Evolutionary conservation across 1,140 invertebrate species (phyloP), one percentile per base, ranked within the genome.

Genomic region (Drosophila saltans): DNA sequence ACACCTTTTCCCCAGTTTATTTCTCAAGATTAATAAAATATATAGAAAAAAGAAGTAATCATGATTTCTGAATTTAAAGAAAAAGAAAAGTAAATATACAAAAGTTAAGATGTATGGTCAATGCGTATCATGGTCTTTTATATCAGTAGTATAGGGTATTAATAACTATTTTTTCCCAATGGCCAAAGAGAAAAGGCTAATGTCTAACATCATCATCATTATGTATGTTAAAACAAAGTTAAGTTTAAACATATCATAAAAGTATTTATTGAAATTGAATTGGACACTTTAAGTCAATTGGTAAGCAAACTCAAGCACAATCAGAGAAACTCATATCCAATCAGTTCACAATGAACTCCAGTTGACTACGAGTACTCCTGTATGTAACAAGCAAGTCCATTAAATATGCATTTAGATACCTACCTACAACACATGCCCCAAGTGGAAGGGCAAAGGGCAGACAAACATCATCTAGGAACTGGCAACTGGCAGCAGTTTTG

Each of bases 281-380:
- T 41, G 64, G 48, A 28, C 58, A 59, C 72, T 75, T 61, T 39
- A 60, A 28, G 40, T 24, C 59, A 65, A 66, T 69, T 24, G 6
- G 33, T 56, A 58, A 33, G 59, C 58, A 24, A 52, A 52, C 21
- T 8, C 36, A 48, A 36, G 72, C 60, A 69, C 70, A 75, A 88
- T 88, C 75, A 79, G 69, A 56, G 41, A 66, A 73, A 40, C 80
- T 88, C 82, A 69, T 61, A 80, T 81, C 80, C 83, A 86, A 86
- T 86, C 83, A 88, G 68, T 43, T 68, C 43, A 60, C 59, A 72
- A 77, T 77, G 61, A 66, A 57, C 66, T 71, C 62, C 16, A 7
- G 41, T 60, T 61, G 78, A 43, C 67, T 67, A 8, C 16, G 45
- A 24, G 28, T 30, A 36, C 6, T 36, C 6, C 2, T 3, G 45